Evolutionary conservation across 64 coral and sea anemone genomes (phyloP).

Genomic region (Hydrozoanthus tunicans): DNA sequence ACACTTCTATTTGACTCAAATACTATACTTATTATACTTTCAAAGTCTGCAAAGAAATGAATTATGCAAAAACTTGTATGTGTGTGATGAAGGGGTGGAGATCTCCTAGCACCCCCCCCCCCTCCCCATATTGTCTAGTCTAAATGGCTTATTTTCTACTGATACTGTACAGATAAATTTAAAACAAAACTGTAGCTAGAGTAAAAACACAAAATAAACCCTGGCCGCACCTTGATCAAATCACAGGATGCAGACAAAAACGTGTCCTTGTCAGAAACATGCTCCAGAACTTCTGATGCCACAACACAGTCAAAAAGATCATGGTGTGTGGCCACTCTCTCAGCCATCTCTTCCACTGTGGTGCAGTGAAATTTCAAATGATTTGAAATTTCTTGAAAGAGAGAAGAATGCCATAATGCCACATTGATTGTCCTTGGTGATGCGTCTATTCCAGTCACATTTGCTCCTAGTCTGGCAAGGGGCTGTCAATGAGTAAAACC

Average conservation of each 20-base stretch:
- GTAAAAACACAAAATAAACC: background rate
- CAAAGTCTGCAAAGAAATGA: too few species aligned
- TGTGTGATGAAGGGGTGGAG: too few species aligned
- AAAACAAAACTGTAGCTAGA: too few species aligned
- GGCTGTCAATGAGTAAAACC: slow-evolving; percentile 55
- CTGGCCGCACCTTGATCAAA: slow-evolving; percentile 71
- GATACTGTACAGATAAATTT: too few species aligned
- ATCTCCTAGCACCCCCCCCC: too few species aligned
- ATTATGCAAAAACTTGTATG: too few species aligned
- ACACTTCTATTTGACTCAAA: too few species aligned
- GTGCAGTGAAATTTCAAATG: slow-evolving; percentile 75
- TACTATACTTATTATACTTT: too few species aligned
- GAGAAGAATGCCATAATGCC: slow-evolving; percentile 77
- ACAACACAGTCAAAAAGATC: slow-evolving; percentile 90
- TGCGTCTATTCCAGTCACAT: slow-evolving; percentile 95
- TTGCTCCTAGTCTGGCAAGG: slow-evolving; percentile 88
- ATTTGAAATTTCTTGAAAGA: slow-evolving; percentile 59
- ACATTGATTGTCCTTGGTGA: slow-evolving; percentile 80
- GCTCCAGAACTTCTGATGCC: slow-evolving; percentile 96
- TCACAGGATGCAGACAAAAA: slow-evolving; percentile 73
- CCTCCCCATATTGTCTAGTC: too few species aligned
- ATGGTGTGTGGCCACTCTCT: background rate
- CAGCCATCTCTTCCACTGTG: slow-evolving; percentile 81
- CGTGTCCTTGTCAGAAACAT: slow-evolving; percentile 77
- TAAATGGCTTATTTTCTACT: too few species aligned